phyloP scores from a whole-genome alignment of 2,888 invertebrate species.

The Sceliomorpha sp. region DNA sequence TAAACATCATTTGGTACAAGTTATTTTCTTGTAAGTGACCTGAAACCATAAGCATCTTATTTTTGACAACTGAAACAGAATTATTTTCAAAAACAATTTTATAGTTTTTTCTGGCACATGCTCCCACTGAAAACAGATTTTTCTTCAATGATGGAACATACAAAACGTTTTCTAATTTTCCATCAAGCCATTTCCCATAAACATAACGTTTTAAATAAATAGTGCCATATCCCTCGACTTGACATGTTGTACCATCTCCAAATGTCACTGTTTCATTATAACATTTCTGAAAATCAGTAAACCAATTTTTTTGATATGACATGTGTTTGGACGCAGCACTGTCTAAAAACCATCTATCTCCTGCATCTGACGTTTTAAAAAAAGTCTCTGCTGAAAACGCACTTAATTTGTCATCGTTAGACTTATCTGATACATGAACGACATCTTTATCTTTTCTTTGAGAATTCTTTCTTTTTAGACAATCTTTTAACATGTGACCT shows the following conservation, averaged over 20 bases:
- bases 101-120: constrained; percentile 7
- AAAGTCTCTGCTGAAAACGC: constrained; percentile 18
- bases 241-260: constrained; percentile 16
- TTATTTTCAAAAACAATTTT: constrained; percentile 1
- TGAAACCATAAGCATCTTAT: constrained; percentile 7
- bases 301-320: constrained; percentile 22
- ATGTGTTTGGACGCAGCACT: constrained; percentile 25
- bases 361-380: constrained; percentile 2
- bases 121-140: constrained; percentile 28
- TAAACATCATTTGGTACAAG: constrained; percentile 11
- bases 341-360: constrained; percentile 17
- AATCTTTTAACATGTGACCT: constrained; percentile 34
- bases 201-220: constrained; percentile 15
- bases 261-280: constrained; percentile 12
- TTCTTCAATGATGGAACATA: constrained; percentile 12
- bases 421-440: background rate
- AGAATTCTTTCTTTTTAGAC: constrained; percentile 10
- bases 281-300: constrained; percentile 14
- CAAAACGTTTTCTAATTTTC: constrained; percentile 25
- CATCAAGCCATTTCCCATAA: constrained; percentile 10
- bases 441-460: background rate
- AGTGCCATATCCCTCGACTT: constrained; percentile 16
- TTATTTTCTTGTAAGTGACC: constrained; percentile 19
- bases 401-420: constrained; percentile 9
- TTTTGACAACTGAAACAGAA: constrained; percentile 7